Evolutionary conservation across 2,888 invertebrate genomes (phyloP).

Genomic region (Drepana falcataria): DNA sequence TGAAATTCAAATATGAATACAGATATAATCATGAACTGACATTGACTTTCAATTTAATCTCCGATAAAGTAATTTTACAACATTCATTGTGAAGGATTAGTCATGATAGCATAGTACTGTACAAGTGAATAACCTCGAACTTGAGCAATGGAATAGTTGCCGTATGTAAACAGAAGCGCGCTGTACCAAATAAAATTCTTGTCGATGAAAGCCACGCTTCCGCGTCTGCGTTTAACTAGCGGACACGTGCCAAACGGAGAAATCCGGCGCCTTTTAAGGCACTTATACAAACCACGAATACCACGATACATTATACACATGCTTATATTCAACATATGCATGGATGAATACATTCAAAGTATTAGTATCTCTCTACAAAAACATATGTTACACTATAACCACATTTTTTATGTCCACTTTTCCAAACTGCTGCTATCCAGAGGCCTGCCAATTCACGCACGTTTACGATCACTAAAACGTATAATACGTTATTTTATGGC

Average conservation of each 20-base stretch:
- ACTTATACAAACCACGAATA: conserved; percentile 28
- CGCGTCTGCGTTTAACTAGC: conserved; percentile 34
- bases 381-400: conserved; percentile 21
- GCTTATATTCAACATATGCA: background rate
- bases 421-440: conserved; percentile 11
- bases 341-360: background rate
- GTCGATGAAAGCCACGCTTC: conserved; percentile 53
- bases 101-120: conserved; percentile 1
- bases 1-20: background rate
- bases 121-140: conserved; percentile 67
- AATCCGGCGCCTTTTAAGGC: conserved; percentile 31
- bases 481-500: background rate
- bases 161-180: conserved; percentile 58
- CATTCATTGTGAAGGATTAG: background rate
- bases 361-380: conserved; percentile 11
- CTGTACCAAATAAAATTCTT: conserved; percentile 57
- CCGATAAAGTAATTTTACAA: background rate
- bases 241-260: conserved; percentile 53
- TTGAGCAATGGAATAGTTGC: conserved; percentile 54
- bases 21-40: background rate
- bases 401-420: conserved; percentile 25
- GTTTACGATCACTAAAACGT: conserved; percentile 17
- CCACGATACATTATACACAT: conserved; percentile 8
- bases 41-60: background rate
- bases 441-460: conserved; percentile 11